Evolutionary conservation across 2,113 vertebrate genomes (phyloP), one percentile per base, ranked within the genome.

Genomic region (Saguinus midas): DNA sequence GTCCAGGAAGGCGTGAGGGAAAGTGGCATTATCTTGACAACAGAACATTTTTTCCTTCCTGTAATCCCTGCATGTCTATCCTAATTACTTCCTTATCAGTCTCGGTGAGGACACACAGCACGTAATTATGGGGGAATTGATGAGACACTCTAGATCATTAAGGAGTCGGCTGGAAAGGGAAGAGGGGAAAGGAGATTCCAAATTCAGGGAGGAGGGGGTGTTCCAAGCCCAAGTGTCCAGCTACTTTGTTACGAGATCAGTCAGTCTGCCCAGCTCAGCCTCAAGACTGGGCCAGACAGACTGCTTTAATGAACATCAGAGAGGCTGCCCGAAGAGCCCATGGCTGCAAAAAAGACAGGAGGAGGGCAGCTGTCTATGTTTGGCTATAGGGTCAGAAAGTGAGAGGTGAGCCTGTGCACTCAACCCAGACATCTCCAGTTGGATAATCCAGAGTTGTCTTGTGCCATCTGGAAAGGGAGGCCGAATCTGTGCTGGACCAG

Each of bases 51-150:
- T 96, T 81, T 75, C 90, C 96, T 95, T 64, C 92, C 93, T 98
- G 95, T 98, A 98, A 98, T 97, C 97, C 97, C 86, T 37, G 75
- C 97, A 55, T 98, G 98, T 98, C 98, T 98, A 98, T 98, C 96
- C 97, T 98, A 98, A 99, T 99, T 98, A 97, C 97, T 98, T 98
- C 96, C 96, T 98, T 99, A 98, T 98, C 98, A 97, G 97, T 96
- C 92, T 98, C 97, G 86, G 94, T n/a, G 97, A 98, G 98, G 97
- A 97, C 96, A 97, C 96, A 96, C 87, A 95, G 87, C 91, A 91
- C 92, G 95, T 98, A 98, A 99, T 99, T 99, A 98, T 79, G 95
- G 84, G 88, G 92, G 97, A 88, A 98, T 97, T 95, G 98, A 98
- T 98, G 98, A 98, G 97, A 64, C 93, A 91, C 80, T 98, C 96